Percentiles rank a stretch among this genome's conserved stretches.
These are phyloP conservation scores for Eulemur albifrons DNA, from an alignment of 2,797 vertebrate species.

Conservation along the genomic window DNA sequence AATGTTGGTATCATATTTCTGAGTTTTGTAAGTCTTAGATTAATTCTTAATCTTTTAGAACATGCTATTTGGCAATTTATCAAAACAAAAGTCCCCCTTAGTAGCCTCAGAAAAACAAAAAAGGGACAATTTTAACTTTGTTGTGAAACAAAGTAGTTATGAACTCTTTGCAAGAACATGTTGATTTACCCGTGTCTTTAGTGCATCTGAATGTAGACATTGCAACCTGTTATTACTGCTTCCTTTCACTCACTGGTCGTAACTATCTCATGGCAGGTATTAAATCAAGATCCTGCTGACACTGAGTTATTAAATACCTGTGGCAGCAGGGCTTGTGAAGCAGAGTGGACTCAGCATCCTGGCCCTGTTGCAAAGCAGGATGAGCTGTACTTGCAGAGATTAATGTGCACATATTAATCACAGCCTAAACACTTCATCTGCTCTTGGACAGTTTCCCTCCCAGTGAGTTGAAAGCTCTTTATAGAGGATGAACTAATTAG, in stretches of 20 bases:
- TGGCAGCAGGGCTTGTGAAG: neutral
- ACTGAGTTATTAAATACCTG: conserved; percentile 55
- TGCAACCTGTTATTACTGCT: neutral
- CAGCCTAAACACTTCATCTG: conserved; percentile 44
- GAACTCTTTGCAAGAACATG: neutral
- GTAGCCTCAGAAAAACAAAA: neutral
- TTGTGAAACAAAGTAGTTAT: neutral
- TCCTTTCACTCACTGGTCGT: neutral
- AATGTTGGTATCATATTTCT: neutral
- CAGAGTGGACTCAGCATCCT: neutral
- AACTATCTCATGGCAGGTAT: neutral
- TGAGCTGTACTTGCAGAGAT: conserved; percentile 62
- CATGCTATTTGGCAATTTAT: neutral
- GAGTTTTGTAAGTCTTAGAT: neutral
- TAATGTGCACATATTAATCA: conserved; percentile 53
- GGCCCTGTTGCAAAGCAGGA: conserved; percentile 11
- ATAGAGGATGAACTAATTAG: conserved; percentile 43
- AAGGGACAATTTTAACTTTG: neutral
- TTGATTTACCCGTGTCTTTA: neutral
- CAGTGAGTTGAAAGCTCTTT: conserved; percentile 40
- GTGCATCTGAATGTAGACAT: neutral
- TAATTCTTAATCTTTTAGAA: neutral
- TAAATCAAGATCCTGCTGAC: conserved; percentile 69
- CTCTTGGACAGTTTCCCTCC: neutral
- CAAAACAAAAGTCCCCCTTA: neutral